Conservation (phyloP, 2,888 invertebrate species). For the Eustalomyia histrio region DNA sequence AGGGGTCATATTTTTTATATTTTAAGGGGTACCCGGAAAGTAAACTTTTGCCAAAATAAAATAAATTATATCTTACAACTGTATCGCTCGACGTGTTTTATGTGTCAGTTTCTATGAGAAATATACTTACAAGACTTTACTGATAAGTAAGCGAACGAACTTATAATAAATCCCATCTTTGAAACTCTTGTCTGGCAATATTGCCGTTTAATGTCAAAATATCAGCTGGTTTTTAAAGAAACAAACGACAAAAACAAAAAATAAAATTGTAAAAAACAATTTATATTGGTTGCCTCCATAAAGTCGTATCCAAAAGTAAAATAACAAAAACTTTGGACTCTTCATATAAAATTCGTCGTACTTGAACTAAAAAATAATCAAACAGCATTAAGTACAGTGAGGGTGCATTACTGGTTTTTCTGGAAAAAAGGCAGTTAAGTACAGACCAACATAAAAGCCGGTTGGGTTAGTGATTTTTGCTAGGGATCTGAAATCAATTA, state of each 20-base stretch:
- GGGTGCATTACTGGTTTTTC: background rate
- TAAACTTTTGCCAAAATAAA: too few species aligned
- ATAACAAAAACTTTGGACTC: constrained; percentile 11
- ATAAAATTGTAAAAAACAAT: background rate
- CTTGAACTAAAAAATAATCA: background rate
- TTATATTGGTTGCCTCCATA: background rate
- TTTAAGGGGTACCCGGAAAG: too few species aligned
- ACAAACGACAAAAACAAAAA: background rate
- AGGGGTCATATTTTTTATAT: too few species aligned
- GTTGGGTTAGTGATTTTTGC: background rate
- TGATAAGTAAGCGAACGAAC: too few species aligned
- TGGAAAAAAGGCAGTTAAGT: background rate
- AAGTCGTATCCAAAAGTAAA: background rate
- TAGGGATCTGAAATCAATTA: background rate
- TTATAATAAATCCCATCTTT: too few species aligned
- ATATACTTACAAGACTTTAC: too few species aligned
- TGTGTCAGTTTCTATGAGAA: too few species aligned
- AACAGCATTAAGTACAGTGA: background rate
- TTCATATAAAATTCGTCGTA: background rate
- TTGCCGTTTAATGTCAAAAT: background rate
- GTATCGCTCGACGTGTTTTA: too few species aligned
- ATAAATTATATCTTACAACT: too few species aligned
- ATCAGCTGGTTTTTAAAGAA: background rate
- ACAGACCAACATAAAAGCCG: constrained; percentile 23
- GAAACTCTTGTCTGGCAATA: too few species aligned